These are phyloP conservation scores for Mandrillus leucophaeus DNA, from an alignment of 2,113 vertebrate species.

Conservation along the genomic window DNA sequence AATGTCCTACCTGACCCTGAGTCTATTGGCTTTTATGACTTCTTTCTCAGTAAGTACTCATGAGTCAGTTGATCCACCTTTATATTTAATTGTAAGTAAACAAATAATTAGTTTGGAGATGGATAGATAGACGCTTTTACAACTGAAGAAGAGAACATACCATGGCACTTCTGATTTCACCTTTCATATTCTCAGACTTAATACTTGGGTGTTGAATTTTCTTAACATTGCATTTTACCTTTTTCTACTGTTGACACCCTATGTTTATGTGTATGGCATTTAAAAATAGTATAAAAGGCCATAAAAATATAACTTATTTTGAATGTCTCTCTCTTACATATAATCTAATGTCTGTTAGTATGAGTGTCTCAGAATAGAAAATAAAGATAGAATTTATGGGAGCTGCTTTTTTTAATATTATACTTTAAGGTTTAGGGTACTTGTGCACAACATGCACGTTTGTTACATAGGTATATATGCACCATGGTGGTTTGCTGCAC, in stretches of 20 bases:
- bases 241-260: background rate
- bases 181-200: background rate
- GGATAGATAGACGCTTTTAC: background rate
- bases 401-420: background rate
- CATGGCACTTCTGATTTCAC: background rate
- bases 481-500: no score
- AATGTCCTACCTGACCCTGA: background rate
- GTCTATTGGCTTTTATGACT: background rate
- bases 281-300: background rate
- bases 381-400: background rate
- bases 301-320: background rate
- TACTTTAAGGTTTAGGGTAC: no score
- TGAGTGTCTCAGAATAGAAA: background rate
- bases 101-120: background rate
- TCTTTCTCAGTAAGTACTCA: background rate
- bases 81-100: background rate
- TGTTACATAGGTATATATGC: no score
- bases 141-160: background rate
- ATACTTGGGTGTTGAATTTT: background rate
- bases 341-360: background rate
- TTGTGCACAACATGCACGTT: no score
- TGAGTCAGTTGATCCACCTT: background rate
- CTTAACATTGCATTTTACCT: background rate
- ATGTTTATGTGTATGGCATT: background rate
- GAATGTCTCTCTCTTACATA: background rate